phyloP scores from a whole-genome alignment of 2,113 vertebrate species.

The Atlantisia rogersi region DNA sequence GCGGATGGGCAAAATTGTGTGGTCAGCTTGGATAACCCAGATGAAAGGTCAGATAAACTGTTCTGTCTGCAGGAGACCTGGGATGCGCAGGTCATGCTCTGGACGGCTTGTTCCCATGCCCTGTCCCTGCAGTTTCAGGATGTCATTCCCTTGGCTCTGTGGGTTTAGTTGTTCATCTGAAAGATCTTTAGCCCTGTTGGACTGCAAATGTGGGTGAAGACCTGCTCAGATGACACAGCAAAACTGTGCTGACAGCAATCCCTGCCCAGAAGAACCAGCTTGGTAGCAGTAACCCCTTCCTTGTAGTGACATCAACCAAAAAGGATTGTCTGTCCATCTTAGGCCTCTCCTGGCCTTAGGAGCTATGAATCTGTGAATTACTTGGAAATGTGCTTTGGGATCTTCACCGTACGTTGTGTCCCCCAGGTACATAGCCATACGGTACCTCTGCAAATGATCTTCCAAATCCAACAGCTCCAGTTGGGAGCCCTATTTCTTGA shows the following conservation, averaged over 20 bases:
- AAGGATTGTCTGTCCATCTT: neutral
- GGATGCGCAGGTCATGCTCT: rapidly evolving
- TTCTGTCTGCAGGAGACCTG: neutral
- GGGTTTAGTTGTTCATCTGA: neutral
- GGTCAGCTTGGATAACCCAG: neutral
- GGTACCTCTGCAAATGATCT: neutral
- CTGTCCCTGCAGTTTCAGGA: neutral
- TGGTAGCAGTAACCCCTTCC: neutral
- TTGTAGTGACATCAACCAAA: neutral
- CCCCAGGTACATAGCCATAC: neutral
- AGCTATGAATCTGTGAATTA: neutral
- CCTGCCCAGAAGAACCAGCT: neutral
- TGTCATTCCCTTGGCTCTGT: neutral
- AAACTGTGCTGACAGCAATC: neutral
- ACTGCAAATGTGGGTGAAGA: neutral
- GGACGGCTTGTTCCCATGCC: neutral
- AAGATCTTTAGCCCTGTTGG: neutral
- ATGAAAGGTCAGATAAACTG: neutral
- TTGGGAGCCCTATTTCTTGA: neutral
- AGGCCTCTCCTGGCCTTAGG: neutral
- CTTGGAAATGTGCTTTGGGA: neutral
- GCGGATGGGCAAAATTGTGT: neutral
- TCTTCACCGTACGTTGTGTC: neutral
- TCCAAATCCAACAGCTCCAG: neutral
- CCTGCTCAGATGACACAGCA: neutral